Conservation (phyloP, 2,797 vertebrate genomes). For the Hylomyscus alleni region DNA sequence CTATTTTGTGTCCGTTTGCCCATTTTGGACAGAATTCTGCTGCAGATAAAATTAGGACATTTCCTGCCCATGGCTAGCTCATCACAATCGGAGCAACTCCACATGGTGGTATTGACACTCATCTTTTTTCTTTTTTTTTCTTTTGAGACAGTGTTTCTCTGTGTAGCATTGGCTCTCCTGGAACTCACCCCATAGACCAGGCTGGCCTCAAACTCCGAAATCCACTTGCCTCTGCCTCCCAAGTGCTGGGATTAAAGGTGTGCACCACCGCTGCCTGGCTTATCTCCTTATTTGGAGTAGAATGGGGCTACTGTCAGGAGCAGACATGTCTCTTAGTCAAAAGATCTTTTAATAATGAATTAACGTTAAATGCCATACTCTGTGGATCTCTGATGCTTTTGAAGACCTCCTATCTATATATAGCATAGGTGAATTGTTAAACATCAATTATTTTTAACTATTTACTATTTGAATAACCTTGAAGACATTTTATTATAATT, state of each 20-base stretch:
- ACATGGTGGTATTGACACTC: background rate
- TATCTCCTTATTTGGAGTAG: background rate
- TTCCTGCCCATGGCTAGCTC: background rate
- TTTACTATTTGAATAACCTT: background rate
- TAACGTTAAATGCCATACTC: background rate
- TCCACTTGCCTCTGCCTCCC: no score
- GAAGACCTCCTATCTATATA: background rate
- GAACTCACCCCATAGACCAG: no score
- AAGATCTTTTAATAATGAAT: background rate
- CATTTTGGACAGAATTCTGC: background rate
- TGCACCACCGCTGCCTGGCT: no score
- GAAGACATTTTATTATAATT: background rate
- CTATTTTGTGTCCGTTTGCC: background rate
- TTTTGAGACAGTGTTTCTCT: no score
- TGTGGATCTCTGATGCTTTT: background rate
- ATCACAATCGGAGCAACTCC: background rate
- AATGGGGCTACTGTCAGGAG: background rate
- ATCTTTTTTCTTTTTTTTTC: no score
- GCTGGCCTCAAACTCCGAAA: no score
- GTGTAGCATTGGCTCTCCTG: no score
- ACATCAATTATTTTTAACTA: background rate
- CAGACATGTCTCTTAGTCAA: background rate
- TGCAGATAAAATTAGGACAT: background rate
- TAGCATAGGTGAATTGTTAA: background rate
- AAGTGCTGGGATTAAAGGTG: no score